Evolutionary conservation across 1,140 invertebrate species (phyloP).

Genomic region (Oedothorax gibbosus): DNA sequence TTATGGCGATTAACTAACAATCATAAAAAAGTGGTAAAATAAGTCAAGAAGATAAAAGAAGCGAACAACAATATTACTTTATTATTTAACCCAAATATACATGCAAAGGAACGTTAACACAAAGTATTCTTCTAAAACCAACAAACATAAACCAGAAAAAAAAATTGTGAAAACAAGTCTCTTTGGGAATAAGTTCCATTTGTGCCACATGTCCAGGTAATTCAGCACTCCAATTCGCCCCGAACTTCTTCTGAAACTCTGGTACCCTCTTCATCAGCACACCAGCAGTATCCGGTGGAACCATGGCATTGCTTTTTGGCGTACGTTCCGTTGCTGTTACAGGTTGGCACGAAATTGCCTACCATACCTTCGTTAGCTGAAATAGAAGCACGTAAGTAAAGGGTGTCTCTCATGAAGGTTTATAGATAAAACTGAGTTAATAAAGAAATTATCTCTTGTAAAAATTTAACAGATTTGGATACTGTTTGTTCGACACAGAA

Average conservation of each 20-base stretch:
- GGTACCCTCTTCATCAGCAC: constrained; percentile 11
- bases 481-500: too few species aligned
- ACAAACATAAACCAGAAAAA: background rate
- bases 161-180: background rate
- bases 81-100: too few species aligned
- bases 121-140: background rate
- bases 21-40: too few species aligned
- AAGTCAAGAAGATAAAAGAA: too few species aligned
- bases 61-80: too few species aligned
- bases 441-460: background rate
- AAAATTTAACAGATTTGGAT: background rate
- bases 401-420: background rate
- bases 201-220: background rate
- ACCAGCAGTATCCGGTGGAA: constrained; percentile 31
- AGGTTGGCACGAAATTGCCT: constrained; percentile 23
- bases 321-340: constrained; percentile 12
- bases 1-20: too few species aligned
- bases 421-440: background rate
- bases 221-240: constrained; percentile 11
- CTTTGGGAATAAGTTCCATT: background rate
- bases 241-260: constrained; percentile 4
- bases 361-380: background rate
- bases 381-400: background rate
- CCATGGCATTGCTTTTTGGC: constrained; percentile 32
- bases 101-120: too few species aligned